Conservation (phyloP, 2,113 vertebrate species). For the Labeo rohita region DNA sequence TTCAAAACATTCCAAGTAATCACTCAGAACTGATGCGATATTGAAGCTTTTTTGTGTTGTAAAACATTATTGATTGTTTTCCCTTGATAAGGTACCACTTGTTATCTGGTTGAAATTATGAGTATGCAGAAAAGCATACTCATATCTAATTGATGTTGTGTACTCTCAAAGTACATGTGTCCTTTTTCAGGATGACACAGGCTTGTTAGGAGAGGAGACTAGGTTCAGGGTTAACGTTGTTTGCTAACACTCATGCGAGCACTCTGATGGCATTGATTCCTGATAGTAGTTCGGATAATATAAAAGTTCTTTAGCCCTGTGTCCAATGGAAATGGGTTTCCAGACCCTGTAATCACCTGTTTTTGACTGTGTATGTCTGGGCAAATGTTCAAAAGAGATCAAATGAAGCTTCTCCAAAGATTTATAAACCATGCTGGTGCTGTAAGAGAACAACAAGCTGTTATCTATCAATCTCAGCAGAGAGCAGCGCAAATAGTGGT, state of each 20-base stretch:
- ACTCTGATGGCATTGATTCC: not conserved
- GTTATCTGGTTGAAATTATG: not conserved
- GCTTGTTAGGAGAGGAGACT: not conserved
- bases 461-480: conserved; percentile 61
- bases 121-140: not conserved
- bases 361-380: conserved; percentile 9
- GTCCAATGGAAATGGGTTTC: not conserved
- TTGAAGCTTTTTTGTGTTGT: not conserved
- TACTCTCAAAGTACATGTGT: conserved; percentile 15
- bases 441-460: conserved; percentile 53
- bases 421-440: conserved; percentile 28
- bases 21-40: not conserved
- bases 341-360: not conserved
- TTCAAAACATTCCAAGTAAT: not conserved
- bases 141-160: not conserved
- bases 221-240: conserved; percentile 13
- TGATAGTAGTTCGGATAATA: not conserved
- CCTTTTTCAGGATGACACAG: conserved; percentile 11
- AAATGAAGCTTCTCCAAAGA: conserved; percentile 15
- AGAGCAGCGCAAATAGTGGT: conserved; percentile 38
- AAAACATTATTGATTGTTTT: not conserved
- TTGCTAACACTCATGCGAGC: not conserved
- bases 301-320: not conserved
- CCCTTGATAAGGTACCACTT: not conserved
- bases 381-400: not conserved